Base-by-base conservation (phyloP, 2,113 vertebrate genomes). In the Benitochromis conjunctus region DNA sequence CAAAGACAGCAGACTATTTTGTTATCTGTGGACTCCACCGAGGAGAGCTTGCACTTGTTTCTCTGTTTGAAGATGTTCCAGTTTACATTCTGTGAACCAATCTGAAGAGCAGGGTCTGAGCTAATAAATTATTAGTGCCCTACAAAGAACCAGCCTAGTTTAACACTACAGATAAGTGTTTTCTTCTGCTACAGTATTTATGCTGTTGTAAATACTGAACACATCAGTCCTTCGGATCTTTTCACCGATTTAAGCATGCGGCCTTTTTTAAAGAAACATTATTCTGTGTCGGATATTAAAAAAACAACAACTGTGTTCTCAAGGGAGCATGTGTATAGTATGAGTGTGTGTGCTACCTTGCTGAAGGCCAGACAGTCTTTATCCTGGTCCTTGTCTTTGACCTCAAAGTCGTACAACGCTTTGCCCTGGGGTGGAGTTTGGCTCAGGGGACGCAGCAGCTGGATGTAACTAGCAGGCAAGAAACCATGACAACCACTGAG, bases 351-450 rank as follows among this genome's bases (percentile, higher is more conserved):
- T 76, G 24, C 57, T 96, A 99, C 99, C 98, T 99, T 99, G 89
- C 96, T 97, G 95, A 99, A 99, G 58, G 98, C 97, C 95, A 99
- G 94, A 89, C 99, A 99, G 93, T 99, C 99, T 92, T 99, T 99
- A 94, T 99, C 98, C 94, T 99, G 98, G 93, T 99, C 98, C 94
- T 97, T 98, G 94, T 99, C 98, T 93, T 99, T 99, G 92, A 99
- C 98, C 95, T 99, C 97, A 54, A 99, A 99, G 95, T 99, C 98
- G 0, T 99, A 99, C 93, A 99, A 96, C 4, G 99, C 98, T 95
- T 99, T 99, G 90, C 99, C 98, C 92, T 99, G 98, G 64, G 99
- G 98, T 0, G 97, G 97, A 38, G 97, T 96, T 78, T 98, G 98
- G 0, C 97, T 97, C 90, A 98, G 95, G 5, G 98, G 98, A 88